Base-by-base conservation (phyloP, 2,797 vertebrate genomes). In the Myiotriccus ornatus region DNA sequence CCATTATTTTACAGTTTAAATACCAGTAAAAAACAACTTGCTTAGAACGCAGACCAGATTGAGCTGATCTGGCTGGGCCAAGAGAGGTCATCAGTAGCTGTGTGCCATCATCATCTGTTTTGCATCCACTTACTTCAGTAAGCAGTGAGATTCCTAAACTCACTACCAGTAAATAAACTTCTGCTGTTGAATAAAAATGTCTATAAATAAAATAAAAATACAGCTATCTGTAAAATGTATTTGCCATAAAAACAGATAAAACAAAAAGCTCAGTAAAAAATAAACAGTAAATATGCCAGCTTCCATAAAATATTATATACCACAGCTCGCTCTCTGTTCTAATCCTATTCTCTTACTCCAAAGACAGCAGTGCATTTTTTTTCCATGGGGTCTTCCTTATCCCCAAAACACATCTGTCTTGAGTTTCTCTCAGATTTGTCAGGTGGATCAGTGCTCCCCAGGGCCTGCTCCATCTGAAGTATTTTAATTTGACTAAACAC, bases 401-500 rank as follows among this genome's bases (percentile, higher is more conserved):
- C 98, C 98, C 98, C 98, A 98, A 98, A 98, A 98, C 98, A 99
- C 99, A 99, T 99, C 99, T 99, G 99, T 99, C 99, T 99, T 99
- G 98, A 99, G 98, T 99, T 99, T 99, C 98, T 98, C 98, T 98
- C 96, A 98, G 98, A 98, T 98, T 98, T 98, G 98, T 98, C 97
- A 98, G 98, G 98, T 98, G 98, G 97, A 98, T 98, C 98, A 98
- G 98, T 98, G 98, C 98, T 99, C 99, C 99, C 98, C 96, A 98
- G 99, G 98, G 99, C 98, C 98, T 98, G 98, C 99, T 99, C 98
- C 98, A 99, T 98, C 99, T 98, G 98, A 99, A 99, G 99, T 99
- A 99, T 99, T 99, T 99, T 99, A 99, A 99, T 99, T 99, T 99
- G 99, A 99, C 99, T 99, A 99, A 99, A 99, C 99, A 99, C 99